Conservation (phyloP, 2,797 vertebrate genomes). For the Labeo calbasu region DNA sequence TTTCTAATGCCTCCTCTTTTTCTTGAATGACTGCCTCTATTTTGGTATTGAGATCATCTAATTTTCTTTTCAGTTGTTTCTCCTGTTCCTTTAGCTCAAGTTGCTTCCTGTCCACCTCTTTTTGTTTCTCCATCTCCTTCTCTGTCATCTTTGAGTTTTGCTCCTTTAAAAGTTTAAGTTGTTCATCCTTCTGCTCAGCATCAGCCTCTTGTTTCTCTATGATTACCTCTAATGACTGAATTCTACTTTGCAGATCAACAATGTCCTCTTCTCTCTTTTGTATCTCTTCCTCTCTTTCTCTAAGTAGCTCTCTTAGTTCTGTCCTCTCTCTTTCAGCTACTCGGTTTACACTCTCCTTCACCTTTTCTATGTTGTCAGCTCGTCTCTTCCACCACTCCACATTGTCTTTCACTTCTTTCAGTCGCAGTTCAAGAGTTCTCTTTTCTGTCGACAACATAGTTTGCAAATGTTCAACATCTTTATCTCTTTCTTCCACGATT, state of each 20-base stretch:
- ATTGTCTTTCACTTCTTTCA: slow-evolving; percentile 52
- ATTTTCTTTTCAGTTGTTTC: slow-evolving; percentile 22
- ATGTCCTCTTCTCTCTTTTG: slow-evolving; percentile 24
- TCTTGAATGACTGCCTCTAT: slow-evolving; percentile 27
- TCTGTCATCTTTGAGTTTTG: slow-evolving; percentile 43
- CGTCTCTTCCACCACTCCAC: slow-evolving; percentile 52
- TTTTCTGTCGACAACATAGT: slow-evolving; percentile 38
- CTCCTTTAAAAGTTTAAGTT: slow-evolving; percentile 9
- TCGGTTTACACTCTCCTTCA: slow-evolving; percentile 41
- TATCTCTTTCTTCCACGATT: slow-evolving; percentile 44
- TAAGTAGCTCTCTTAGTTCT: slow-evolving; percentile 19
- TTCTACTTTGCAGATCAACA: slow-evolving; percentile 27
- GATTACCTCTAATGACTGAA: slow-evolving; percentile 36
- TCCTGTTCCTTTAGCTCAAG: slow-evolving; percentile 11
- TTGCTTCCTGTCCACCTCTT: slow-evolving; percentile 18
- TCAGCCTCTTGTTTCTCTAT: slow-evolving; percentile 38
- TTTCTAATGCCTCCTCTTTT: slow-evolving; percentile 8
- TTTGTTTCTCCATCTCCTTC: slow-evolving; percentile 25
- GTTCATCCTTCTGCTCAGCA: slow-evolving; percentile 61
- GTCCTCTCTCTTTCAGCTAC: slow-evolving; percentile 38
- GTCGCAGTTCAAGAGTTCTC: slow-evolving; percentile 36
- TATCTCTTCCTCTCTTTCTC: slow-evolving; percentile 29
- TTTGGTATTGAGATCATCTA: slow-evolving; percentile 28
- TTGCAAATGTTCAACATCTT: slow-evolving; percentile 48
- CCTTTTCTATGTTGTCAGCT: slow-evolving; percentile 33